Base-by-base conservation (phyloP, 2,797 vertebrate genomes). In the Danionella dracula region DNA sequence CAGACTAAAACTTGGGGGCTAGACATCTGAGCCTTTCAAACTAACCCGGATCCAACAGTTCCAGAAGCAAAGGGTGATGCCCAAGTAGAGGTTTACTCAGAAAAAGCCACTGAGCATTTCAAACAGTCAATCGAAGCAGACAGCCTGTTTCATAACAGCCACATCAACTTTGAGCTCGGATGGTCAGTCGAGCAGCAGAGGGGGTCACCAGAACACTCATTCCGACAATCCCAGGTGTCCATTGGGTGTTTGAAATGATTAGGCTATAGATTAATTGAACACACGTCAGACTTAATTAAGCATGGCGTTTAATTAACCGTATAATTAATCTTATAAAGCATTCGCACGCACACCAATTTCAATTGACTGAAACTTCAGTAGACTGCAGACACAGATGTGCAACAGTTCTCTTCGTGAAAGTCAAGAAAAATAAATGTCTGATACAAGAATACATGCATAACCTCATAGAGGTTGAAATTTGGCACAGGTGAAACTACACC, bases 231-330 rank as follows among this genome's bases (percentile, higher is more conserved):
- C 63, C 54, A 72, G 65, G 70, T 72, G 70, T 72, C 70, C 58
- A 68, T 38, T 57, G 58, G 84, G 85, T 86, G 83, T 83, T 82
- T 80, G 83, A 86, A 86, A 87, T 88, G 82, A 89, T 87, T 89
- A 85, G 87, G 85, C 82, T 87, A 86, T 87, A 85, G 87, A 90
- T 88, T 88, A 85, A 90, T 90, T 90, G 88, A 86, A 87, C 86
- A 88, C 83, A 85, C 87, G 87, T 88, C 86, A 87, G 86, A 86
- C 84, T 90, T 90, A 90, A 90, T 90, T 90, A 90, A 89, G 86
- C 85, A 88, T 84, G 81, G 81, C 80, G 77, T 88, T 89, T 88
- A 90, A 90, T 90, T 90, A 90, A 87, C 77, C 87, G 85, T 87
- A 84, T 90, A 90, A 90, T 90, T 90, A 88, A 89, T 89, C 87